These are phyloP conservation scores for Lates calcarifer DNA, from an alignment of 2,113 vertebrate genomes.

Conservation along the genomic window DNA sequence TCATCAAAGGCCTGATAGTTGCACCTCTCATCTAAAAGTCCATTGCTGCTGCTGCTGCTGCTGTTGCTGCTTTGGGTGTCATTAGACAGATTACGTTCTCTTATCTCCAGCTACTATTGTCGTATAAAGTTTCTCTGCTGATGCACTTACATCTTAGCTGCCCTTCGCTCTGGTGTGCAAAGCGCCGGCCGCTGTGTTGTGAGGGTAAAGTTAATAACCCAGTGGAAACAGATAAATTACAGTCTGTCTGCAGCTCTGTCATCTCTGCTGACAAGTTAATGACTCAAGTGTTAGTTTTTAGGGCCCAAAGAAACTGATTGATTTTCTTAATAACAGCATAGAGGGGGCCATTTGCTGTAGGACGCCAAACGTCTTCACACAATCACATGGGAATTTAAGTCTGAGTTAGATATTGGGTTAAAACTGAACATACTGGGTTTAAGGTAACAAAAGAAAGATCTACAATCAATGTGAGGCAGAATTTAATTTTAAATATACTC, in stretches of 20 bases:
- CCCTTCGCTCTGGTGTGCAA: conserved; percentile 61
- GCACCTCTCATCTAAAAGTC: conserved; percentile 12
- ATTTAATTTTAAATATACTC: neutral
- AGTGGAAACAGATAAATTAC: conserved; percentile 54
- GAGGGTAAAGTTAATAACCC: conserved; percentile 56
- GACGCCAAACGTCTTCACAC: conserved; percentile 8
- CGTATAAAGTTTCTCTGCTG: conserved; percentile 42
- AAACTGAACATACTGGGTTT: neutral
- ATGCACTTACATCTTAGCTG: conserved; percentile 53
- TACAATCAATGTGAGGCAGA: neutral
- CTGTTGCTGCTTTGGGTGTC: conserved; percentile 32
- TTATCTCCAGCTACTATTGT: conserved; percentile 55
- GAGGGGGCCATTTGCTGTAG: conserved; percentile 15
- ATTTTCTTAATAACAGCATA: conserved; percentile 28
- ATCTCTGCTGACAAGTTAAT: conserved; percentile 49
- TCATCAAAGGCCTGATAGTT: conserved; percentile 15
- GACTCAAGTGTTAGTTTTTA: conserved; percentile 31
- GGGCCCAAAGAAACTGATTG: conserved; percentile 18
- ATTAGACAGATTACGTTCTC: conserved; percentile 45
- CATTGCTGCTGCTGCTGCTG: neutral
- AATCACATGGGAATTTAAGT: neutral
- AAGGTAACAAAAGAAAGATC: neutral
- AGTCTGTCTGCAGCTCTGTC: conserved; percentile 49
- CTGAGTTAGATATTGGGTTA: neutral
- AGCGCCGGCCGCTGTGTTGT: conserved; percentile 21